Conservation (phyloP, 92 coral and sea anemone genomes). For the Phymanthus crucifer region DNA sequence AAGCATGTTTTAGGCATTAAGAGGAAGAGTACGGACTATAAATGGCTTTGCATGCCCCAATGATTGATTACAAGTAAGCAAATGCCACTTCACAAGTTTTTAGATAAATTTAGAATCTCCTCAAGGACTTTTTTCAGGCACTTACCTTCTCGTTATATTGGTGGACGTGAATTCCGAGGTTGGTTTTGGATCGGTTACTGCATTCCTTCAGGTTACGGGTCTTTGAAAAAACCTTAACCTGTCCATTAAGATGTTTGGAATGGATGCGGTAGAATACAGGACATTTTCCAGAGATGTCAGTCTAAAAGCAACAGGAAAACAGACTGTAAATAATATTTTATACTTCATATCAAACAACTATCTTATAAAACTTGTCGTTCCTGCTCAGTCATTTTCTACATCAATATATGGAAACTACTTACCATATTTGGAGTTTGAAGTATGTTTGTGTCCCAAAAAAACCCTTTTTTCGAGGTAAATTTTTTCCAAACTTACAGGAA, state of each 20-base stretch:
- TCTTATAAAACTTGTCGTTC: too few species aligned
- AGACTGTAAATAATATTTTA: background rate
- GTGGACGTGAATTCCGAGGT: conserved; percentile 83
- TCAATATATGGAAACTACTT: too few species aligned
- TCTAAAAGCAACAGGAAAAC: conserved; percentile 42
- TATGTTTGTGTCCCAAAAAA: too few species aligned
- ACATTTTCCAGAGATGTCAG: conserved; percentile 87
- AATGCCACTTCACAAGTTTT: too few species aligned
- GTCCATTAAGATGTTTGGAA: conserved; percentile 67
- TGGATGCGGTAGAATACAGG: conserved; percentile 63
- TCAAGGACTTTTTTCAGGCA: background rate
- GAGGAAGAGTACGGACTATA: too few species aligned
- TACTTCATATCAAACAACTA: too few species aligned
- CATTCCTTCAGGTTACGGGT: conserved; percentile 77
- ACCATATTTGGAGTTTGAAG: too few species aligned
- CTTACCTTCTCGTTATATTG: conserved; percentile 69
- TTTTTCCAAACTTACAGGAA: too few species aligned
- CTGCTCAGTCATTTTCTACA: too few species aligned
- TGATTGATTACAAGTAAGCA: too few species aligned
- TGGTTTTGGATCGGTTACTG: conserved; percentile 74
- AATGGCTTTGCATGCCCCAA: too few species aligned
- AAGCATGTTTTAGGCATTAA: background rate
- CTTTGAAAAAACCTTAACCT: conserved; percentile 70
- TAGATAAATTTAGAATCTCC: background rate
- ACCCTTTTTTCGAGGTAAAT: too few species aligned